Conservation (phyloP, 2,113 vertebrate species). For the Nicator chloris region DNA sequence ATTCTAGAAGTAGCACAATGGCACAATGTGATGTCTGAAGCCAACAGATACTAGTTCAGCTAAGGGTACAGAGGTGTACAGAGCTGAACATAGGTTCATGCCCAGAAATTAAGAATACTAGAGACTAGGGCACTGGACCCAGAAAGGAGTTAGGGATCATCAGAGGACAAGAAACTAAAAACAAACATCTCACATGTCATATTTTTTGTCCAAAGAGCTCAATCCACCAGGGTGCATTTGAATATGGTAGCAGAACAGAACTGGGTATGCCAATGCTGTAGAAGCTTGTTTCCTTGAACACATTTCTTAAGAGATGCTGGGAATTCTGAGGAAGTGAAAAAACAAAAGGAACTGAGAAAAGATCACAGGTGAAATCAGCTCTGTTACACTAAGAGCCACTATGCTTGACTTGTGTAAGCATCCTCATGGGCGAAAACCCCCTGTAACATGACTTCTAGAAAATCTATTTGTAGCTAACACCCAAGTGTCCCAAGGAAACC, state of each 20-base stretch:
- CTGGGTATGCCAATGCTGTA: not conserved
- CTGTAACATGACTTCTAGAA: not conserved
- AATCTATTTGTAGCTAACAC: not conserved
- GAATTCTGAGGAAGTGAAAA: not conserved
- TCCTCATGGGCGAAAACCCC: not conserved
- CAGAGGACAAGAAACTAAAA: not conserved
- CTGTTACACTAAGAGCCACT: not conserved
- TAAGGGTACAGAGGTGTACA: not conserved
- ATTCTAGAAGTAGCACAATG: not conserved
- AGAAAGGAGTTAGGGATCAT: not conserved
- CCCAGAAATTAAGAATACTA: not conserved
- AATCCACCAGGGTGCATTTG: not conserved
- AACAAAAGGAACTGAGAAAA: not conserved
- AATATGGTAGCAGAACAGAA: not conserved
- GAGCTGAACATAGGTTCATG: not conserved
- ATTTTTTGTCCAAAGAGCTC: not conserved
- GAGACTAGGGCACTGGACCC: not conserved
- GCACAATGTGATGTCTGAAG: not conserved
- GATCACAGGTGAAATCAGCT: not conserved
- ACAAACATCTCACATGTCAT: not conserved
- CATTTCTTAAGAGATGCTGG: not conserved
- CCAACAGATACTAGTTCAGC: not conserved
- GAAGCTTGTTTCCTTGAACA: not conserved
- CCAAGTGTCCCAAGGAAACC: not conserved
- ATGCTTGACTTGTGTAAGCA: not conserved